Conservation (phyloP, 2,113 vertebrate genomes). For the Solea solea region DNA sequence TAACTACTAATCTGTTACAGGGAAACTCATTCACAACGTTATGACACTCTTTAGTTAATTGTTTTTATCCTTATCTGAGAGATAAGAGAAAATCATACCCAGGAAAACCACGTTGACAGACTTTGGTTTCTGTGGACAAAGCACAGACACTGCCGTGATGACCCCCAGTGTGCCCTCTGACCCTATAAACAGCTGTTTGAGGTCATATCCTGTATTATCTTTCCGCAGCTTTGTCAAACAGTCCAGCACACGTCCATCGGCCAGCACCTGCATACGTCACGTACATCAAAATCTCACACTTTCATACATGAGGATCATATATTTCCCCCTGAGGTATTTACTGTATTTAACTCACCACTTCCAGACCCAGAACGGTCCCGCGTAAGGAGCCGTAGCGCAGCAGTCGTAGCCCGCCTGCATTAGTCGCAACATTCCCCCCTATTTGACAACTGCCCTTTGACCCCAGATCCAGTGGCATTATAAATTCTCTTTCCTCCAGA, state of each 20-base stretch:
- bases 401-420: constrained; percentile 91
- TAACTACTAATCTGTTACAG: not conserved
- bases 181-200: constrained; percentile 97
- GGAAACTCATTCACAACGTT: not conserved
- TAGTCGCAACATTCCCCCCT: constrained; percentile 94
- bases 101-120: constrained; percentile 91
- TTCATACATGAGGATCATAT: not conserved
- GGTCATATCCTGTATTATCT: constrained; percentile 96
- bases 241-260: constrained; percentile 87
- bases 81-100: constrained; percentile 75
- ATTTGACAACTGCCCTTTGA: constrained; percentile 98
- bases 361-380: constrained; percentile 92
- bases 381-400: constrained; percentile 91
- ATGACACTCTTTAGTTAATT: not conserved
- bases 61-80: not conserved
- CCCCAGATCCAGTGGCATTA: constrained; percentile 95
- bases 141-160: constrained; percentile 89
- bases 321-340: not conserved
- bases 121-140: constrained; percentile 90
- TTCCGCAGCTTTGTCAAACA: constrained; percentile 89
- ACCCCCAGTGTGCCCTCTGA: constrained; percentile 95
- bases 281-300: not conserved
- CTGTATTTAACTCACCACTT: constrained; percentile 85
- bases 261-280: constrained; percentile 84
- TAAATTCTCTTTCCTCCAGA: constrained; percentile 84